These are phyloP conservation scores for Oryzias sinensis DNA, from an alignment of 2,797 vertebrate genomes.

Conservation along the genomic window DNA sequence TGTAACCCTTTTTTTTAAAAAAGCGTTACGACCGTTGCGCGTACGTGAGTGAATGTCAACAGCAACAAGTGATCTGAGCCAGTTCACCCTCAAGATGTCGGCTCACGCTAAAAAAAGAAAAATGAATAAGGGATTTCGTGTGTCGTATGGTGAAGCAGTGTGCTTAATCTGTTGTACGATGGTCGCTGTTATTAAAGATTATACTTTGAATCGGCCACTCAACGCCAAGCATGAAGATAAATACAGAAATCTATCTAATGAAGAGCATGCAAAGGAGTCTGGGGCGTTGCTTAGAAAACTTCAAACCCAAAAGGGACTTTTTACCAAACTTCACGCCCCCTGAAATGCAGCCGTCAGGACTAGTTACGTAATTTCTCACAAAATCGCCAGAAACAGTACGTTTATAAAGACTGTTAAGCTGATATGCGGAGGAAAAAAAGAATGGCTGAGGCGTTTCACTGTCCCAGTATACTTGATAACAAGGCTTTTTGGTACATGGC, in stretches of 20 bases:
- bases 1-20: too few relatives aligned
- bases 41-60: background rate
- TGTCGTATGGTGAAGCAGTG: background rate
- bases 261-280: background rate
- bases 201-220: background rate
- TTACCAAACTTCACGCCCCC: background rate
- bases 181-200: background rate
- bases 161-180: too few relatives aligned
- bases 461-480: background rate
- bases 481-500: background rate
- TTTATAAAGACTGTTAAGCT: background rate
- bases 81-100: background rate
- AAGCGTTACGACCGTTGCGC: too few relatives aligned
- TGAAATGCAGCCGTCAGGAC: background rate
- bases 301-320: conserved; percentile 2
- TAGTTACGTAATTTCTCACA: background rate
- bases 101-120: background rate
- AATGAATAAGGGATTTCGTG: background rate
- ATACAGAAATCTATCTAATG: background rate
- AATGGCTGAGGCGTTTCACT: background rate
- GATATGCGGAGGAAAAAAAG: background rate
- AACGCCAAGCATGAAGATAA: background rate
- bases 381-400: background rate
- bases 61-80: background rate
- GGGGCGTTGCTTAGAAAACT: background rate